Evolutionary conservation across 2,113 vertebrate species (phyloP), one percentile per base, ranked within the genome.

Genomic region (Anguilla rostrata): DNA sequence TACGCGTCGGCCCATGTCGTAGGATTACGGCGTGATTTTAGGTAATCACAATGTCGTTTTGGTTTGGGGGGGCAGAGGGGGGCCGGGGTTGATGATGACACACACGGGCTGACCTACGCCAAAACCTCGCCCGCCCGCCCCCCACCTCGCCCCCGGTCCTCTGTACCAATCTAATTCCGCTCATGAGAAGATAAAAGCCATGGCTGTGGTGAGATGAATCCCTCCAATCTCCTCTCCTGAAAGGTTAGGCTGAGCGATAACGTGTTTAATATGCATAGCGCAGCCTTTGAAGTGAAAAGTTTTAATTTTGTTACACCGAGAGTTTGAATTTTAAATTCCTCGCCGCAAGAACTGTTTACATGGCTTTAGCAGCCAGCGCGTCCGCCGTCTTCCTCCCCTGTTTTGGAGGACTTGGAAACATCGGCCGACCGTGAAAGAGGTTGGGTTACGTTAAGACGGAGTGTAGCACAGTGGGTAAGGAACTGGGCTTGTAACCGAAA

Each of bases 11-110:
- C 60, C 85, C 87, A 78, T 85, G 89, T 87, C 81, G 49, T 81
- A 82, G 34, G 83, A 34, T 85, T 87, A 3, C 84, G 88, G 89
- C 83, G 79, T 85, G 86, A 88, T 22, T 87, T 85, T 78, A 81
- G 87, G 90, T 80, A 84, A 85, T 88, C 86, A 80, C 49, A 41
- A 83, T 53, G 83, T 53, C 9, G 7, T 34, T 56, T 20, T 46
- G 34, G 26, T 26, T 22, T 20, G 22, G 26, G 2, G 39, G 41
- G 18, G 60, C 9, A 15, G 53, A 12, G 53, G 3, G 9, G n/a
- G n/a, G 18, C 7, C 18, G 56, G 56, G 56, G 56, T 46, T 14
- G 49, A 20, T 26, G 60, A 26, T 66, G 60, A 66, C 22, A 66
- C 20, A 26, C 60, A 5, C 53, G 41, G 26, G 29, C 41, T n/a